These are phyloP conservation scores for Pollenia angustigena DNA, from an alignment of 2,888 invertebrate species.

Conservation along the genomic window DNA sequence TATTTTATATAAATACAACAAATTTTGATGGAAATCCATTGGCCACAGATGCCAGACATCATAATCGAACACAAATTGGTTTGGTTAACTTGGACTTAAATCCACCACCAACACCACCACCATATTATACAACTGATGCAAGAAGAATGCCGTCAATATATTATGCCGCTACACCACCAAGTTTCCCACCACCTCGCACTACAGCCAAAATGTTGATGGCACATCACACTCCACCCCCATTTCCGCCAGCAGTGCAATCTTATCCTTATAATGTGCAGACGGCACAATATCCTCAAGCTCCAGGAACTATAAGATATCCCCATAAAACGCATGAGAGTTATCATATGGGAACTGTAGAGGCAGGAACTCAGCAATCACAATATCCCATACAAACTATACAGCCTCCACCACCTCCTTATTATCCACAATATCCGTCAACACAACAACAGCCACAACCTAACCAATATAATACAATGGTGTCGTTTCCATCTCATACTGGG, in stretches of 20 bases:
- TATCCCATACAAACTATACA: slow-evolving; percentile 61
- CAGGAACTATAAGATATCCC: slow-evolving; percentile 37
- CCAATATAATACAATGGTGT: slow-evolving; percentile 66
- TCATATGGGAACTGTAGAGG: slow-evolving; percentile 40
- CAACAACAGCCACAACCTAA: slow-evolving; percentile 66
- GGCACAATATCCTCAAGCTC: slow-evolving; percentile 57
- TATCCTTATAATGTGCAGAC: slow-evolving; percentile 63
- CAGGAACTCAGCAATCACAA: slow-evolving; percentile 39
- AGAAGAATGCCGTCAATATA: slow-evolving; percentile 73
- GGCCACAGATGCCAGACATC: slow-evolving; percentile 69
- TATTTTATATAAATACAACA: slow-evolving; percentile 77
- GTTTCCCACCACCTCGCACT: slow-evolving; percentile 80
- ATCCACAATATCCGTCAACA: slow-evolving; percentile 57
- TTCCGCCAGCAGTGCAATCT: slow-evolving; percentile 24
- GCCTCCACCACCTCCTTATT: slow-evolving; percentile 42
- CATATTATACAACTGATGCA: slow-evolving; percentile 65
- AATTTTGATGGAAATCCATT: slow-evolving; percentile 73
- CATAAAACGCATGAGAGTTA: slow-evolving; percentile 68
- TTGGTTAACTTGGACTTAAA: slow-evolving; percentile 72
- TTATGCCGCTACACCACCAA: slow-evolving; percentile 76
- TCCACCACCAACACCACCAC: slow-evolving; percentile 76
- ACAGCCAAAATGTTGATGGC: slow-evolving; percentile 72
- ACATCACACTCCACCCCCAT: slow-evolving; percentile 54
- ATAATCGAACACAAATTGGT: slow-evolving; percentile 69
- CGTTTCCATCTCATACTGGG: slow-evolving; percentile 66